A percentile compares a stretch with the other conserved stretches of the same genome.
Evolutionary conservation across 1,140 invertebrate species (phyloP).

Genomic region (Ceratina australensis): DNA sequence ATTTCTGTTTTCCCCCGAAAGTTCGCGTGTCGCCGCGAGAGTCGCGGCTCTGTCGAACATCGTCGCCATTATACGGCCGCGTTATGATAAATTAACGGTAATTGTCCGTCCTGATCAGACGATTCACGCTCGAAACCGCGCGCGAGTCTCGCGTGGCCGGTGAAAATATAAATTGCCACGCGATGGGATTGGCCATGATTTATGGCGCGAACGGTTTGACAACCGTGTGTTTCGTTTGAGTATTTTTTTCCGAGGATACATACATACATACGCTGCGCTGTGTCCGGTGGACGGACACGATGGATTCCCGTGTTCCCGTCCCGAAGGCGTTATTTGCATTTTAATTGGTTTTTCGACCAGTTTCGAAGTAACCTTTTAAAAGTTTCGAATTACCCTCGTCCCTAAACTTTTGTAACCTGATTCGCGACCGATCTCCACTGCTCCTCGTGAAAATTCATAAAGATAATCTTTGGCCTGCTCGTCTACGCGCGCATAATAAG

Average conservation of each 20-base stretch:
- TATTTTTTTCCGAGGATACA: neutral
- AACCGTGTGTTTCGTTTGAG: neutral
- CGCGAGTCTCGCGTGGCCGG: neutral
- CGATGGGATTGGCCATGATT: neutral
- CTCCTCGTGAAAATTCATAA: neutral
- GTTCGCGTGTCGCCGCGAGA: neutral
- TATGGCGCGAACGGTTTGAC: neutral
- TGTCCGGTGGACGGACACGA: neutral
- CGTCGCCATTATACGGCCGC: neutral
- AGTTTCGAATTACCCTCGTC: slow-evolving; percentile 11
- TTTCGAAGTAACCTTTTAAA: slow-evolving; percentile 18
- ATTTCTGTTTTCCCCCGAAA: slow-evolving; percentile 41
- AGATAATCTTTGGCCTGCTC: neutral
- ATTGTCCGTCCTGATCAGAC: slow-evolving; percentile 3
- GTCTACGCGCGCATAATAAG: neutral
- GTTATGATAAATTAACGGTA: slow-evolving; percentile 19
- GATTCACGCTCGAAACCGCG: neutral
- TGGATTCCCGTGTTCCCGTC: neutral
- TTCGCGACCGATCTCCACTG: neutral
- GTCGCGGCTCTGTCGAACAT: slow-evolving; percentile 21
- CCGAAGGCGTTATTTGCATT: slow-evolving; percentile 14
- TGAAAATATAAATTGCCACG: too few species aligned
- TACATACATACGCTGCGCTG: too few species aligned
- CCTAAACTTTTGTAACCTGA: neutral
- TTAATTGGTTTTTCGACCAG: slow-evolving; percentile 14